A percentile compares a stretch with the other conserved stretches of the same genome.
These are phyloP conservation scores for Campopleginae sp. DNA, from an alignment of 2,888 invertebrate genomes.

Conservation along the genomic window DNA sequence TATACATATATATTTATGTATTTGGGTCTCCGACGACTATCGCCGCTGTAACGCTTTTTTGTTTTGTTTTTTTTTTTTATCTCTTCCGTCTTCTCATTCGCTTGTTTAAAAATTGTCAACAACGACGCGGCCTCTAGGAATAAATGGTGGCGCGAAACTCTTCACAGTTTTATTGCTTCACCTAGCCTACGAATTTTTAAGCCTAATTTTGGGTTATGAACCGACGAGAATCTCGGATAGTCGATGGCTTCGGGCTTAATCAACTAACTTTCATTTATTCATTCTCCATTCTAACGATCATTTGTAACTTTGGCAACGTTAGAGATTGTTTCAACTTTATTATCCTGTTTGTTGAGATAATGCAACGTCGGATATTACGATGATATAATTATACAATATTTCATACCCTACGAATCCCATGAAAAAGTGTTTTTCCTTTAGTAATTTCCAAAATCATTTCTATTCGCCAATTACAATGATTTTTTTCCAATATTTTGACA, in stretches of 20 bases:
- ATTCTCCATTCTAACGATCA: slow-evolving; percentile 5
- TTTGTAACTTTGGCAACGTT: slow-evolving; percentile 39
- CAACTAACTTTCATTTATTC: not conserved
- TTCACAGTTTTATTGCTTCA: slow-evolving; percentile 75
- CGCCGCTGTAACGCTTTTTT: slow-evolving; percentile 47
- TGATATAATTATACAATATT: not conserved
- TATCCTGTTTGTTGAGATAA: not conserved
- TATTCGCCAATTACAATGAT: not conserved
- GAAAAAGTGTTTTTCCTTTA: not conserved
- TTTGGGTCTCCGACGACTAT: slow-evolving; percentile 45
- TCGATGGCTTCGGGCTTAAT: not conserved
- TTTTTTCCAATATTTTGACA: not conserved
- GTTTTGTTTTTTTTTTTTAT: slow-evolving; percentile 28
- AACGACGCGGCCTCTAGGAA: slow-evolving; percentile 69
- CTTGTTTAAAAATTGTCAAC: slow-evolving; percentile 66
- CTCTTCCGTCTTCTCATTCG: slow-evolving; percentile 33
- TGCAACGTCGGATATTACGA: not conserved
- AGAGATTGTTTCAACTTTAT: slow-evolving; percentile 5
- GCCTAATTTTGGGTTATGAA: slow-evolving; percentile 58
- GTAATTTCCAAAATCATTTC: not conserved
- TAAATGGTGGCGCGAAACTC: slow-evolving; percentile 74
- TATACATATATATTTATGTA: slow-evolving; percentile 12
- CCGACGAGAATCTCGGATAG: slow-evolving; percentile 57
- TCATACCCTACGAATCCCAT: not conserved
- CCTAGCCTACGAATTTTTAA: slow-evolving; percentile 70